These are phyloP conservation scores for Spinibarbus caldwelli DNA, from an alignment of 2,797 vertebrate species.

Conservation along the genomic window DNA sequence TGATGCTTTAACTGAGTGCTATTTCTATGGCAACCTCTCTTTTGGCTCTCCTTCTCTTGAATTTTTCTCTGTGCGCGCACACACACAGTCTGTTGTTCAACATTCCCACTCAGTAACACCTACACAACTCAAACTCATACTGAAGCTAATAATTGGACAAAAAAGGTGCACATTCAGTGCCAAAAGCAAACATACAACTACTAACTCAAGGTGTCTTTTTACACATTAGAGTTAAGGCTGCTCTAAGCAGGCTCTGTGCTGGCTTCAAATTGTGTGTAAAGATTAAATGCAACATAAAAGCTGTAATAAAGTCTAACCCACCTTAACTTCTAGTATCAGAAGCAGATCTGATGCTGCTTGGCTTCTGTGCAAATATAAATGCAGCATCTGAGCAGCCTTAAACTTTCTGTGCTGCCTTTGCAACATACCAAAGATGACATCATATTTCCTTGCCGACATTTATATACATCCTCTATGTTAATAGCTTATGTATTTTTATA, in stretches of 20 bases:
- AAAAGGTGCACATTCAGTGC: slow-evolving; percentile 26
- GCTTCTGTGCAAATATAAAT: neutral
- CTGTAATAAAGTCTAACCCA: neutral
- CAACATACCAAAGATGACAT: slow-evolving; percentile 6
- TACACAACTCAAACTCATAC: slow-evolving; percentile 46
- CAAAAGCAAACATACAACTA: neutral
- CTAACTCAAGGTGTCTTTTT: neutral
- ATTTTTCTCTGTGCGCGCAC: slow-evolving; percentile 22
- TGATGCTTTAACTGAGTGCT: slow-evolving; percentile 58
- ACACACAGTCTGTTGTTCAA: slow-evolving; percentile 39
- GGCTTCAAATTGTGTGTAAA: neutral
- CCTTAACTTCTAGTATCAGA: neutral
- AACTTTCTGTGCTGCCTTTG: neutral
- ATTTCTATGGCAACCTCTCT: slow-evolving; percentile 79
- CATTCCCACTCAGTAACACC: slow-evolving; percentile 53
- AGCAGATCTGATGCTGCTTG: neutral
- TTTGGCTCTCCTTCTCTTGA: slow-evolving; percentile 56
- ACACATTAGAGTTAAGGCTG: neutral
- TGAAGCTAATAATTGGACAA: slow-evolving; percentile 29
- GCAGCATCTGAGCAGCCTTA: neutral
- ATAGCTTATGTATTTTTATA: neutral
- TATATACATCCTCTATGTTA: neutral
- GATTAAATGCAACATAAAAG: too few relatives aligned
- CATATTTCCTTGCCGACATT: neutral
- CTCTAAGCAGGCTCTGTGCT: too few relatives aligned